phyloP scores from a whole-genome alignment of 1,140 invertebrate genomes.

The Drosophila orosa region DNA sequence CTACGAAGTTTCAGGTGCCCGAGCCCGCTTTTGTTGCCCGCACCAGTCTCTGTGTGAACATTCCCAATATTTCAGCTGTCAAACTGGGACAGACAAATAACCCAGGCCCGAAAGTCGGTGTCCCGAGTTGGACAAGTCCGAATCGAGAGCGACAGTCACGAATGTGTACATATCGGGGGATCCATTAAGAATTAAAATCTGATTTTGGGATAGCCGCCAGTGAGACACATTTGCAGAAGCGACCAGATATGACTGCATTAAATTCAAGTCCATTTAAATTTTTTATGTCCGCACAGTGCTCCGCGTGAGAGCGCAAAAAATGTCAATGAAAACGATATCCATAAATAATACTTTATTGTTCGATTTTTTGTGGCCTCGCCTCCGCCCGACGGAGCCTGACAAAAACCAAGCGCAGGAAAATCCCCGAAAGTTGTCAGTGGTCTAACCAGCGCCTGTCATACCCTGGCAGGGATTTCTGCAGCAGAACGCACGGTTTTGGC shows the following conservation, averaged over 20 bases:
- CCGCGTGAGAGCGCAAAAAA: slow-evolving; percentile 37
- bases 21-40: background rate
- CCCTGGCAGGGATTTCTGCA: slow-evolving; percentile 1
- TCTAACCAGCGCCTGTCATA: slow-evolving; percentile 5
- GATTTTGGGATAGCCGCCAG: slow-evolving; percentile 50
- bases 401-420: slow-evolving; percentile 20
- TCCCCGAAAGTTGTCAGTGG: slow-evolving; percentile 2
- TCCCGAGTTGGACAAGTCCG: slow-evolving; percentile 14
- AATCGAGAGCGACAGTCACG: slow-evolving; percentile 17
- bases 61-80: slow-evolving; percentile 72
- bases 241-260: slow-evolving; percentile 53
- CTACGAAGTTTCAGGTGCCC: slow-evolving; percentile 25
- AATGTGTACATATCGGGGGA: slow-evolving; percentile 10
- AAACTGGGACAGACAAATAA: slow-evolving; percentile 49
- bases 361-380: slow-evolving; percentile 17
- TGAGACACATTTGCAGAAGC: slow-evolving; percentile 22
- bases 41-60: slow-evolving; percentile 11
- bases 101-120: slow-evolving; percentile 3
- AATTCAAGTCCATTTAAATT: slow-evolving; percentile 61
- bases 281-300: slow-evolving; percentile 42
- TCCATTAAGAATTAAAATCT: slow-evolving; percentile 69
- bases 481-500: background rate
- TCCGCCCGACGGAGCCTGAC: slow-evolving; percentile 1
- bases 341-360: slow-evolving; percentile 74
- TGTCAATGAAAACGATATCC: slow-evolving; percentile 44